Evolutionary conservation across 2,797 vertebrate species (phyloP).

Genomic region (Pantherophis vulpinus): DNA sequence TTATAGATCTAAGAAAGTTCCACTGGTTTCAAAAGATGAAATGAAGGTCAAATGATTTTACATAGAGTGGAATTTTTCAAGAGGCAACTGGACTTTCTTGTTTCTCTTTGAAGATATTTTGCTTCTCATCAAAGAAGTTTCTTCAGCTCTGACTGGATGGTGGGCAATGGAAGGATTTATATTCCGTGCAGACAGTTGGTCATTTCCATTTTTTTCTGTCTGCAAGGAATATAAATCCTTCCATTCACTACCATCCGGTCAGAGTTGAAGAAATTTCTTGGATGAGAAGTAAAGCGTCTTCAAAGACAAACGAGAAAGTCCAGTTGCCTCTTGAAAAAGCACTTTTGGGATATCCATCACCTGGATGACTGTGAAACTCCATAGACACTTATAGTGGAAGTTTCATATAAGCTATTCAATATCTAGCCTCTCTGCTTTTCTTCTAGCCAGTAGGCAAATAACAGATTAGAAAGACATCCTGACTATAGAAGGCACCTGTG

Average conservation of each 20-base stretch:
- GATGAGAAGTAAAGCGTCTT: background rate
- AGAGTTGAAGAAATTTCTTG: too few species aligned
- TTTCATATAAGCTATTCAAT: background rate
- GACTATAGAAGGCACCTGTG: background rate
- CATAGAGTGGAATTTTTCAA: background rate
- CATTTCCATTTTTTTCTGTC: background rate
- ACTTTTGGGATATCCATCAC: background rate
- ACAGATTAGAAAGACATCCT: background rate
- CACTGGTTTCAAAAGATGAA: background rate
- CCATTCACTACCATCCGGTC: background rate
- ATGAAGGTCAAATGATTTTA: background rate
- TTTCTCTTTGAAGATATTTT: background rate
- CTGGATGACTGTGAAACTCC: background rate
- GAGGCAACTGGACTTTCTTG: background rate
- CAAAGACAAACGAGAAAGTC: background rate
- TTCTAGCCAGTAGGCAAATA: background rate
- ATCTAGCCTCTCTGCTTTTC: background rate
- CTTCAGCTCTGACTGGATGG: background rate
- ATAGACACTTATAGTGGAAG: background rate
- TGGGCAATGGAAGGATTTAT: background rate
- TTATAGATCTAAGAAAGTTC: conserved; percentile 16
- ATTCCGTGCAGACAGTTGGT: background rate
- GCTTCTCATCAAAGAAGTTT: background rate
- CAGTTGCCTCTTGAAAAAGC: background rate
- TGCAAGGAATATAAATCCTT: background rate